A percentile compares a stretch with the other conserved stretches of the same genome.
These are phyloP conservation scores for Laupala kohalensis DNA, from an alignment of 1,140 invertebrate genomes.

Conservation along the genomic window DNA sequence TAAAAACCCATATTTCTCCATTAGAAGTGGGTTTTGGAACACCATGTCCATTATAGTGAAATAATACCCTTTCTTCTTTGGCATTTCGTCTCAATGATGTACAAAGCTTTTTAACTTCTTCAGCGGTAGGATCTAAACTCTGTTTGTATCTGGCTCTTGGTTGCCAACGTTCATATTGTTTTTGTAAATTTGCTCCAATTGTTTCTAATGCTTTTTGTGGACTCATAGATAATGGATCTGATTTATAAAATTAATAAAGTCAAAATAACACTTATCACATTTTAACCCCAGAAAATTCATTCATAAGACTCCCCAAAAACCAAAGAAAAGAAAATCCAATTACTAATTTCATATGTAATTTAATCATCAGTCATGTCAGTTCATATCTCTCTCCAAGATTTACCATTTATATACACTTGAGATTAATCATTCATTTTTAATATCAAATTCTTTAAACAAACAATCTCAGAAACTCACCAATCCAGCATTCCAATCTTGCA, in stretches of 20 bases:
- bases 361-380: no score
- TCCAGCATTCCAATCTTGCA: slow-evolving; percentile 93
- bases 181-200: slow-evolving; percentile 83
- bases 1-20: slow-evolving; percentile 99
- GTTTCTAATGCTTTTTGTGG: slow-evolving; percentile 87
- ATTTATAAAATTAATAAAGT: not conserved
- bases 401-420: no score
- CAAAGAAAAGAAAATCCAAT: no score
- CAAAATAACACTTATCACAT: not conserved
- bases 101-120: slow-evolving; percentile 96
- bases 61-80: slow-evolving; percentile 95
- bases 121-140: slow-evolving; percentile 90
- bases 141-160: slow-evolving; percentile 92
- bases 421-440: no score
- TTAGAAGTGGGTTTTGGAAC: slow-evolving; percentile 95
- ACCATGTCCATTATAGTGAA: slow-evolving; percentile 99
- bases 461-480: slow-evolving; percentile 45
- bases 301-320: no score
- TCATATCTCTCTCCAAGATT: no score
- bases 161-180: slow-evolving; percentile 96
- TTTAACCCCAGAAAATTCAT: slow-evolving; percentile 2
- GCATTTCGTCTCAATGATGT: slow-evolving; percentile 90
- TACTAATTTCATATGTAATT: no score
- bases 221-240: slow-evolving; percentile 69
- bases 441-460: no score